These are phyloP conservation scores for Bombus haemorrhoidalis DNA, from an alignment of 1,140 invertebrate species.

Conservation along the genomic window DNA sequence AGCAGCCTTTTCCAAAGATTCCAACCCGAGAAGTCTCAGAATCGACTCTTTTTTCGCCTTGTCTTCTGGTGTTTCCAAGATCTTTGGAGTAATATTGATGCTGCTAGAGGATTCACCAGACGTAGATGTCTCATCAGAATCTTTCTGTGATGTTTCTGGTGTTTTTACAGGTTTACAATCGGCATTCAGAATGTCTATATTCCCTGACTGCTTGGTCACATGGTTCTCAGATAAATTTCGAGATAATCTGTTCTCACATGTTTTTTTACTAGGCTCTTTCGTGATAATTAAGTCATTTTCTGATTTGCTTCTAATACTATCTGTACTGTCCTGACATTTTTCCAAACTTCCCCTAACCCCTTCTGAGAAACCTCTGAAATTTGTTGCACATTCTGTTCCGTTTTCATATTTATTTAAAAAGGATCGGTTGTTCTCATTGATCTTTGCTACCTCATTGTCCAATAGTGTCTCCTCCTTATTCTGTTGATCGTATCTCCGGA, in stretches of 20 bases:
- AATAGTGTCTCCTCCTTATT: conserved; percentile 80
- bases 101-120: conserved; percentile 81
- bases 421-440: conserved; percentile 77
- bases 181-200: conserved; percentile 30
- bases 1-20: conserved; percentile 78
- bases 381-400: conserved; percentile 34
- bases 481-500: conserved; percentile 75
- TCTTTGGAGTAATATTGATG: conserved; percentile 62
- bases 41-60: conserved; percentile 81
- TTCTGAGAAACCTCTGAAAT: conserved; percentile 71
- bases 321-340: conserved; percentile 41
- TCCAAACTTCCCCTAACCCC: conserved; percentile 38
- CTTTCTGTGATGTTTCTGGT: conserved; percentile 83
- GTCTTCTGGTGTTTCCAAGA: conserved; percentile 83
- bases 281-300: conserved; percentile 75
- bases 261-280: not conserved
- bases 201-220: conserved; percentile 52
- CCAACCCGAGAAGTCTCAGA: conserved; percentile 78
- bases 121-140: conserved; percentile 79
- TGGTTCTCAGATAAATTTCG: conserved; percentile 54
- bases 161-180: conserved; percentile 63
- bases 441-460: conserved; percentile 80
- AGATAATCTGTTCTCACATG: conserved; percentile 47
- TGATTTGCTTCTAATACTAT: conserved; percentile 76
- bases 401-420: conserved; percentile 61